Percentiles rank a stretch among this genome's conserved stretches.
Evolutionary conservation across 1,140 invertebrate species (phyloP).

Genomic region (Battus philenor): DNA sequence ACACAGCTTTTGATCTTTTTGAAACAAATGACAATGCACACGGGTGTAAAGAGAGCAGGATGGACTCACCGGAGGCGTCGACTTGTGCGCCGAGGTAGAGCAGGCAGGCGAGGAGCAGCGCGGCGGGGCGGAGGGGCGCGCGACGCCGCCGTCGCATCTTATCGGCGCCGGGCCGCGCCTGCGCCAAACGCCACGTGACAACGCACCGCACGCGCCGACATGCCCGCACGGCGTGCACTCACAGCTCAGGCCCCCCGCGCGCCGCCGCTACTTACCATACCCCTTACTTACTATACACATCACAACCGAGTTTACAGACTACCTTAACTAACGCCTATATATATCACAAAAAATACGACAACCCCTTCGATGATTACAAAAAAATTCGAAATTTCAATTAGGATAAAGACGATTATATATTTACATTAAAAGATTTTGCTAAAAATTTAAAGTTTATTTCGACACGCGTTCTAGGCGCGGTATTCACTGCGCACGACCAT

Average conservation of each 20-base stretch:
- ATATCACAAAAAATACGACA: conserved; percentile 75
- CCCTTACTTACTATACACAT: conserved; percentile 68
- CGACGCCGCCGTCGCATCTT: conserved; percentile 69
- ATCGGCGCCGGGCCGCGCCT: conserved; percentile 67
- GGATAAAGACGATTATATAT: conserved; percentile 43
- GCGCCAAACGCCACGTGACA: conserved; percentile 63
- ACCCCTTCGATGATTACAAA: conserved; percentile 69
- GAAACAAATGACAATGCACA: conserved; percentile 38
- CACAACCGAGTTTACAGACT: conserved; percentile 74
- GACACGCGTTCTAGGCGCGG: conserved; percentile 16
- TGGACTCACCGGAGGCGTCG: conserved; percentile 58
- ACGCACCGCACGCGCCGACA: conserved; percentile 38
- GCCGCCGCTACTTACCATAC: conserved; percentile 33
- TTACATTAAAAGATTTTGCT: conserved; percentile 1
- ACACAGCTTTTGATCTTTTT: too few relatives aligned
- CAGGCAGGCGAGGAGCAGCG: conserved; percentile 58
- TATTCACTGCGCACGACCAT: conserved; percentile 47
- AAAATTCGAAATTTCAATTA: conserved; percentile 62
- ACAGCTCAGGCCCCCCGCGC: conserved; percentile 16
- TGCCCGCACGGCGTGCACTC: conserved; percentile 43
- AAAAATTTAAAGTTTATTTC: conserved; percentile 1
- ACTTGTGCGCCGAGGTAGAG: conserved; percentile 59
- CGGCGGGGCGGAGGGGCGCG: conserved; percentile 58
- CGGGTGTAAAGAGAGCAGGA: neutral
- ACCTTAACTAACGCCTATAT: conserved; percentile 39